Base-by-base conservation (phyloP, 2,797 vertebrate species). In the Pseudochromis fuscus region DNA sequence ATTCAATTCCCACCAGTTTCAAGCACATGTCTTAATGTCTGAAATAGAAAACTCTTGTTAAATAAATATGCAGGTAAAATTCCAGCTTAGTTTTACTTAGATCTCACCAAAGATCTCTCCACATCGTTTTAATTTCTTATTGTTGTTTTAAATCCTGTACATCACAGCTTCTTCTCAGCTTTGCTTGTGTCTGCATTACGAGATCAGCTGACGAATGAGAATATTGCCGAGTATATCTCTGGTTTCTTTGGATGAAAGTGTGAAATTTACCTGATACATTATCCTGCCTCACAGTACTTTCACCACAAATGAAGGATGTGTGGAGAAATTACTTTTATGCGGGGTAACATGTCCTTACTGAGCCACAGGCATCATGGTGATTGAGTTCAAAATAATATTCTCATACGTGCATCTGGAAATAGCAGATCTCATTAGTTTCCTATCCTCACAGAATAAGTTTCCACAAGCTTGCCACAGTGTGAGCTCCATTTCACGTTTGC, bases 321-420 rank as follows among this genome's bases (percentile, higher is more conserved):
- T 44, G 37, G 46, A 68, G 62, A 80, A 69, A 76, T 81, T 13
- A 67, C 73, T 67, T 82, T 65, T 58, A 31, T 67, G 31, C 50
- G 27, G 37, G 31, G 35, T 55, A 69, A 62, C 23, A 3, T 56
- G 66, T 73, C 58, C 64, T 65, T 15, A 23, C 57, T 71, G 66
- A 86, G 79, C 81, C 80, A 82, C 60, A 44, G 78, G 60, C 70
- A 5, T 83, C 58, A 30, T 8, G 28, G 37, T 78, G 72, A 88
- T 81, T 58, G 81, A 83, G 73, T 76, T 75, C 13, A 67, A 85
- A 69, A 74, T 59, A 60, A 55, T 52, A 59, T 59, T 69, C 46
- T 71, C 25, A 73, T 21, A 37, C 37, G 62, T 64, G 51, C 58
- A 76, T 53, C 56, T 72, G 62, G 44, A 84, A 58, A 52, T 30